These are phyloP conservation scores for Drosophila ananassae DNA, from an alignment of 1,140 invertebrate genomes.

Conservation along the genomic window DNA sequence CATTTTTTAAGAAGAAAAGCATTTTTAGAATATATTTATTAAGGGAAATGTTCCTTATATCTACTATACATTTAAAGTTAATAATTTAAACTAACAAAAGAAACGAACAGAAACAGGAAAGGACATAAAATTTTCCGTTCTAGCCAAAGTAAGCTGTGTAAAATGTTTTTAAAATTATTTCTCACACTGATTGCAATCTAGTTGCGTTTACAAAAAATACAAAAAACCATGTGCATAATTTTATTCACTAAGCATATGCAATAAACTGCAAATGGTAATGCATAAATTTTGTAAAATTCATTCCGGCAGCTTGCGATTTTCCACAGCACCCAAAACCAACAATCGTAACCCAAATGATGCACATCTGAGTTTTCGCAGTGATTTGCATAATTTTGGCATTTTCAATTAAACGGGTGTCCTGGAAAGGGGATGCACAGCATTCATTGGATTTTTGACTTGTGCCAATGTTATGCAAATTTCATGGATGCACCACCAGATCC, in stretches of 20 bases:
- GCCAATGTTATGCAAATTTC: slow-evolving; percentile 81
- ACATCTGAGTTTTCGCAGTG: slow-evolving; percentile 31
- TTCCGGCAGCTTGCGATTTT: slow-evolving; percentile 46
- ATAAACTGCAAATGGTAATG: slow-evolving; percentile 59
- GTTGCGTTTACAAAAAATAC: slow-evolving; percentile 7
- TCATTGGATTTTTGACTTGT: slow-evolving; percentile 68
- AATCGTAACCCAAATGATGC: slow-evolving; percentile 67
- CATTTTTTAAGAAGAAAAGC: too few relatives aligned
- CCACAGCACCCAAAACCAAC: slow-evolving; percentile 11
- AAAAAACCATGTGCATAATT: slow-evolving; percentile 38
- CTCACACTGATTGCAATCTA: slow-evolving; percentile 71
- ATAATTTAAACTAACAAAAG: too few relatives aligned
- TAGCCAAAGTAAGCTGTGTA: too few relatives aligned
- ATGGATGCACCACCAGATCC: slow-evolving; percentile 26
- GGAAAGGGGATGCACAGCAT: slow-evolving; percentile 28
- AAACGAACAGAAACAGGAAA: too few relatives aligned
- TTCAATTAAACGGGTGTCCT: slow-evolving; percentile 61
- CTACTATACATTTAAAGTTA: too few relatives aligned
- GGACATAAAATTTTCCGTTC: too few relatives aligned
- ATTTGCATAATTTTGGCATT: slow-evolving; percentile 81
- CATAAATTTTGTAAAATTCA: slow-evolving; percentile 56
- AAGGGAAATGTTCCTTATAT: too few relatives aligned
- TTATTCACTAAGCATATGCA: slow-evolving; percentile 41
- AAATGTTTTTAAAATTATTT: slow-evolving; percentile 28
- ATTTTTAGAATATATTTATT: too few relatives aligned